Evolutionary conservation across 1,140 invertebrate genomes (phyloP).

Genomic region (Bombus balteatus): DNA sequence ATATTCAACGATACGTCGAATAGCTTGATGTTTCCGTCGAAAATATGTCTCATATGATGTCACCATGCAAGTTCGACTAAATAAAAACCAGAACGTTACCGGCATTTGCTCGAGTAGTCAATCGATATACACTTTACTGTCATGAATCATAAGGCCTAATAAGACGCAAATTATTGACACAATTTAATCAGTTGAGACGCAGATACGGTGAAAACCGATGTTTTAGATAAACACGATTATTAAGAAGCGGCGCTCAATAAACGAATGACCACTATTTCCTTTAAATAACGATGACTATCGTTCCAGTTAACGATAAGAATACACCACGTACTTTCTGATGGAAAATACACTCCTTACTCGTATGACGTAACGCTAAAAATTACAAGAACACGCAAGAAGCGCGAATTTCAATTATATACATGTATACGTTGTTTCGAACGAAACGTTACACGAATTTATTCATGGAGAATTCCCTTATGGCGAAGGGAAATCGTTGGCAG

Average conservation of each 20-base stretch:
- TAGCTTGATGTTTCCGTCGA: background rate
- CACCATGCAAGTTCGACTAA: background rate
- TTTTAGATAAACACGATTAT: constrained; percentile 37
- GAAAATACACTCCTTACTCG: background rate
- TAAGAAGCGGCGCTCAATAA: constrained; percentile 13
- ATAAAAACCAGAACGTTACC: background rate
- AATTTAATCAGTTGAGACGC: constrained; percentile 29
- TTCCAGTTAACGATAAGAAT: background rate
- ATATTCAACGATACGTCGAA: background rate
- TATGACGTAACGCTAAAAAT: background rate
- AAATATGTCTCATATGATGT: background rate
- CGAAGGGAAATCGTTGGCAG: background rate
- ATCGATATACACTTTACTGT: background rate
- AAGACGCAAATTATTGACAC: constrained; percentile 41
- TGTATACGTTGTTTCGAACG: background rate
- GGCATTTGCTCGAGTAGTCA: background rate
- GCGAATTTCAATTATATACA: constrained; percentile 8
- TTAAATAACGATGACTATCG: constrained; percentile 19
- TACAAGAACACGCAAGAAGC: background rate
- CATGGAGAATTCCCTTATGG: constrained; percentile 35
- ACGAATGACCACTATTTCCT: constrained; percentile 16
- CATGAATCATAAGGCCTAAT: constrained; percentile 28
- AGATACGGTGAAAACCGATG: background rate
- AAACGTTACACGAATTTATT: constrained; percentile 34
- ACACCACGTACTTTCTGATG: background rate